These are phyloP conservation scores for Dromiciops gliroides DNA, from an alignment of 2,113 vertebrate species.

Conservation along the genomic window DNA sequence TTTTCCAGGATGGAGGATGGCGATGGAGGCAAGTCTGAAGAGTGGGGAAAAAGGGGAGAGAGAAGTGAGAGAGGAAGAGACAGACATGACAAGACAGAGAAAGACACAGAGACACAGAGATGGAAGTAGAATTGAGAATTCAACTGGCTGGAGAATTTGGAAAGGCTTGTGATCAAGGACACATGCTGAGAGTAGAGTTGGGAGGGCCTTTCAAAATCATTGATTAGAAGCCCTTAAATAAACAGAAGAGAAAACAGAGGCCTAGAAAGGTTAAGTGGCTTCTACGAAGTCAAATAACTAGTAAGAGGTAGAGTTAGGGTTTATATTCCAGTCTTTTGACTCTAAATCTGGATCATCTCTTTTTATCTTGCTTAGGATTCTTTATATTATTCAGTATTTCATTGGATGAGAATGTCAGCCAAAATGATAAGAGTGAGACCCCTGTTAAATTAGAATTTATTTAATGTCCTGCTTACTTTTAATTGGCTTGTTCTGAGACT, in stretches of 20 bases:
- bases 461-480: background rate
- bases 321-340: background rate
- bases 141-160: too few relatives aligned
- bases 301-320: background rate
- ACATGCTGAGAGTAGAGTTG: background rate
- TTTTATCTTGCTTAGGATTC: background rate
- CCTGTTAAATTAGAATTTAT: background rate
- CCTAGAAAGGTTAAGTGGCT: background rate
- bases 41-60: background rate
- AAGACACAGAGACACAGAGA: too few relatives aligned
- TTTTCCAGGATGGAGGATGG: background rate
- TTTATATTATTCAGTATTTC: background rate
- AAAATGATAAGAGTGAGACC: background rate
- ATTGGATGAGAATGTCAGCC: background rate
- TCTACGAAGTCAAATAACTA: background rate
- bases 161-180: background rate
- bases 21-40: background rate
- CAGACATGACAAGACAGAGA: background rate
- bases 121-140: too few relatives aligned
- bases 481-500: background rate
- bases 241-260: background rate
- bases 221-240: background rate
- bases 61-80: background rate
- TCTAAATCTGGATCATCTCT: background rate
- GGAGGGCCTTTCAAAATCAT: background rate